Base-by-base conservation (phyloP, 1,140 invertebrate genomes). In the Drosophila leontia region DNA sequence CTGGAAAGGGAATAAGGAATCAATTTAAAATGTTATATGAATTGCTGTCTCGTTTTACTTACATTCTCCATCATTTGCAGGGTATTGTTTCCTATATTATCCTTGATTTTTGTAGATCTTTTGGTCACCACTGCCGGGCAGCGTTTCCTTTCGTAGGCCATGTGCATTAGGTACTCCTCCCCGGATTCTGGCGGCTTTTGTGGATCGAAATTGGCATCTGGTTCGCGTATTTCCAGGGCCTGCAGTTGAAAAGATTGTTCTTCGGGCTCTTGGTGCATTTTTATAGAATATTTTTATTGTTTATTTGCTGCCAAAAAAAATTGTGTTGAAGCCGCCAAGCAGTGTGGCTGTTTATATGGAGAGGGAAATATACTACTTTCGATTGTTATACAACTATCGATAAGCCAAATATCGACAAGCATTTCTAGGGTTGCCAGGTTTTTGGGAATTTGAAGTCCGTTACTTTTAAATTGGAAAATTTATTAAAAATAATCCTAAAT, bases 41-140 rank as follows among this genome's bases (percentile, higher is more conserved):
- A 51, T 3, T 12, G 2, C 3, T 0, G 1, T 0, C 1, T 17
- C 0, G 3, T 8, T 32, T 0, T 32, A 71, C 55, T 75, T 65
- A 86, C 86, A 26, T 47, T 80, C 13, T 48, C 47, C 9, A 75
- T n/a, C 34, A 82, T 35, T 37, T 69, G 58, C 3, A 63, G 8
- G 11, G 12, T 39, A 5, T 65, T 75, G 15, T 42, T 55, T 3
- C 8, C n/a, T 7, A 74, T 17, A 44, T 61, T 15, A 3, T 58
- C 55, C 17, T n/a, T 61, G 9, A 82, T 79, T 55, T 85, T 85
- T 0, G 56, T 7, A 0, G 75, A 82, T 13, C 79, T 76, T 15
- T 91, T 92, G 26, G 84, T 88, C 0, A 92, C 81, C 7, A 92
- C 82, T 0, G 87, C 92, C 0, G 92, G 92, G 11, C 91, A 92